These are phyloP conservation scores for Gopherus flavomarginatus DNA, from an alignment of 2,113 vertebrate species.

Conservation along the genomic window DNA sequence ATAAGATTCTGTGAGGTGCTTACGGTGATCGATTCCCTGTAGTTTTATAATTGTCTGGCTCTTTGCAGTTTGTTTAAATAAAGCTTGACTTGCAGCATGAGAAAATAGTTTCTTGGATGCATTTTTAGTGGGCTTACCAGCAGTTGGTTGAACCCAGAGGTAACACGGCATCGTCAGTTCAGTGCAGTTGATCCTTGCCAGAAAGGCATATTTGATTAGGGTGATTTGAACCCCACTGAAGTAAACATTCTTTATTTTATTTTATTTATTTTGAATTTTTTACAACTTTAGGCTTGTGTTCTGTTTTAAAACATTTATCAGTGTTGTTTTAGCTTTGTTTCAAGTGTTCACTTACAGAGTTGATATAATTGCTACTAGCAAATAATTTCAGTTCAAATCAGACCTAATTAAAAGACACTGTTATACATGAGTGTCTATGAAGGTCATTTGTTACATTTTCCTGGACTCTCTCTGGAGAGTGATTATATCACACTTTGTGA, in stretches of 20 bases:
- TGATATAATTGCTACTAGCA: neutral
- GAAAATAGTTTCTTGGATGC: conserved; percentile 31
- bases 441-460: conserved; percentile 17
- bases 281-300: neutral
- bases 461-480: neutral
- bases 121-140: conserved; percentile 31
- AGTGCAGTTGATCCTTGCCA: neutral
- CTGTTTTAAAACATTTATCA: neutral
- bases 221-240: neutral
- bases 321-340: neutral
- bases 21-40: conserved; percentile 5
- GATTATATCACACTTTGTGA: neutral
- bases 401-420: neutral
- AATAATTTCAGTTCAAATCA: conserved; percentile 20
- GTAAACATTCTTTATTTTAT: neutral
- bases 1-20: fast-evolving
- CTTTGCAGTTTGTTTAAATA: conserved; percentile 27
- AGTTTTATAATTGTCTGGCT: conserved; percentile 23
- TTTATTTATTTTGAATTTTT: neutral
- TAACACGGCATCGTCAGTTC: neutral
- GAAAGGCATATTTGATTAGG: neutral
- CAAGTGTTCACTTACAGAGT: fast-evolving
- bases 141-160: neutral
- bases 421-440: neutral
- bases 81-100: conserved; percentile 42